Percentiles rank a stretch among this genome's conserved stretches.
These are phyloP conservation scores for Steinernema scapterisci DNA, from an alignment of 2,888 invertebrate species.

Conservation along the genomic window DNA sequence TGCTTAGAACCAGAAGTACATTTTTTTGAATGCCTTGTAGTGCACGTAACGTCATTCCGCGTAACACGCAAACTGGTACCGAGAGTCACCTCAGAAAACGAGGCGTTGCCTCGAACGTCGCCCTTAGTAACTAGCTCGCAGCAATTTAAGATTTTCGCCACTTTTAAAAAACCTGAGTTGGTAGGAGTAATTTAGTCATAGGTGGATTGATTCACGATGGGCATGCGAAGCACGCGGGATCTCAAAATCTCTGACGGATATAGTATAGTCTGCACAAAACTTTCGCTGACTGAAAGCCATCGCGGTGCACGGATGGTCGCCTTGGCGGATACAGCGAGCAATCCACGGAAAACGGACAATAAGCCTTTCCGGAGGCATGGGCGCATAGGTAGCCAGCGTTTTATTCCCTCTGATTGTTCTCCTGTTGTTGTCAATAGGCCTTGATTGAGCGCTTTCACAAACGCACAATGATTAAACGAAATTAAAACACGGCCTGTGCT, in stretches of 20 bases:
- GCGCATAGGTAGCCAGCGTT: background rate
- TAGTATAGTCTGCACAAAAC: too few species aligned
- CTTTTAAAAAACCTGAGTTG: background rate
- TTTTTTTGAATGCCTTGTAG: background rate
- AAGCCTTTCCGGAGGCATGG: background rate
- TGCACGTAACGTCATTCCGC: background rate
- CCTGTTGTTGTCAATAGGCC: conserved; percentile 5
- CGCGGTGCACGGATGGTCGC: too few species aligned
- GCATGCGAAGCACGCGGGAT: too few species aligned
- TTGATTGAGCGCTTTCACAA: conserved; percentile 6
- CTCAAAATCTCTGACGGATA: too few species aligned
- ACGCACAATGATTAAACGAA: background rate
- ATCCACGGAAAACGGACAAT: background rate
- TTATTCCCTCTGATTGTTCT: background rate
- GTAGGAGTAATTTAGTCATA: background rate
- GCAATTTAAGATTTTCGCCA: background rate
- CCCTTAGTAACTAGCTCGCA: conserved; percentile 15
- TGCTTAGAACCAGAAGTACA: background rate
- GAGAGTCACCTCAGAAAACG: background rate
- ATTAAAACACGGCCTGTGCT: too few species aligned
- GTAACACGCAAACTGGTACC: background rate
- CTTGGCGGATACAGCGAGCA: background rate
- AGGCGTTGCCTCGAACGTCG: background rate
- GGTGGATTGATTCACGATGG: conserved; percentile 11
- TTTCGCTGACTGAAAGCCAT: too few species aligned